Evolutionary conservation across 2,113 vertebrate genomes (phyloP).

Genomic region (Girardinichthys multiradiatus): DNA sequence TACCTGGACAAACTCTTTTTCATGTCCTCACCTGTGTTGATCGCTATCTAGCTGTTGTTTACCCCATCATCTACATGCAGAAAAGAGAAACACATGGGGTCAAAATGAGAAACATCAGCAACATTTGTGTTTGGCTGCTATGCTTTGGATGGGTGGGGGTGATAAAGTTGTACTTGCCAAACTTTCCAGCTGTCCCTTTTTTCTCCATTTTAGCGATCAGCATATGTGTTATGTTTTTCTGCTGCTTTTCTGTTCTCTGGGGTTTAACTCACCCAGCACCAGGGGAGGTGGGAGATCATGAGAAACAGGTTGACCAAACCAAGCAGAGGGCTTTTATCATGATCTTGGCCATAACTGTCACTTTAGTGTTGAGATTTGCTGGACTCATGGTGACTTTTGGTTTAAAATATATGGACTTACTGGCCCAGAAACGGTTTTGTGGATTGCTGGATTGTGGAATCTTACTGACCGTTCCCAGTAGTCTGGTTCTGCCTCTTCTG

Average conservation of each 20-base stretch:
- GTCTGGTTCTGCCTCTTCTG: conserved; percentile 44
- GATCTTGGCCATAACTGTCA: conserved; percentile 2
- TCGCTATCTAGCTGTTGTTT: conserved; percentile 49
- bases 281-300: not conserved
- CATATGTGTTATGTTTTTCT: not conserved
- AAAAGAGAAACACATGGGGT: not conserved
- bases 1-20: conserved; percentile 4
- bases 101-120: conserved; percentile 30
- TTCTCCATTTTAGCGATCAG: not conserved
- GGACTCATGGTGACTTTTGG: not conserved
- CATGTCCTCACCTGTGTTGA: conserved; percentile 47
- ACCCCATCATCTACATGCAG: conserved; percentile 7
- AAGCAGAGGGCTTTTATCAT: conserved; percentile 14
- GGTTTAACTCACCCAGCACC: not conserved
- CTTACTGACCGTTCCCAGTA: conserved; percentile 7
- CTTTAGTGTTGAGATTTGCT: not conserved
- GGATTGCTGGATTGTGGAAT: accelerated
- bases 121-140: conserved; percentile 26
- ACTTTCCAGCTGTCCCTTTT: not conserved
- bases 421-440: not conserved
- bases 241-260: conserved; percentile 7
- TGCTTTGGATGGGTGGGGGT: not conserved
- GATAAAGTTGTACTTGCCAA: not conserved
- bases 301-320: not conserved
- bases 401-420: accelerated